phyloP scores from a whole-genome alignment of 2,113 vertebrate species.

The Ictalurus punctatus region DNA sequence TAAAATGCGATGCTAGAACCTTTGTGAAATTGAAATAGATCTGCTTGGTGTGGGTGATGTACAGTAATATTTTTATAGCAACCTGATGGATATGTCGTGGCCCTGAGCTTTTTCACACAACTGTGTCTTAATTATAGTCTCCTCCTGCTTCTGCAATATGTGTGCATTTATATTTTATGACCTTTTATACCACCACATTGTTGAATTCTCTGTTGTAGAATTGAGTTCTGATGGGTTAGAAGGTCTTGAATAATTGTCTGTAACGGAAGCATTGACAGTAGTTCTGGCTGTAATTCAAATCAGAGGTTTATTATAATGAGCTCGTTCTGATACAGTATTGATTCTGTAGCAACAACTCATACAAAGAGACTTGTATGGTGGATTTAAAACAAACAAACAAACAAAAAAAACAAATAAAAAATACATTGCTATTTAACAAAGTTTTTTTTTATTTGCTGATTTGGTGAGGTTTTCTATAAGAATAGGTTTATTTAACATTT shows the following conservation, averaged over 20 bases:
- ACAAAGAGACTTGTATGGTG: background rate
- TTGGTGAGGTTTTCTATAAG: too few relatives aligned
- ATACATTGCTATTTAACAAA: background rate
- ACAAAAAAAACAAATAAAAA: background rate
- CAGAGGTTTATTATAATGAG: background rate
- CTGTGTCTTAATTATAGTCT: conserved; percentile 29
- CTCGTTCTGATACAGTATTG: background rate
- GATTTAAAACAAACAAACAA: background rate
- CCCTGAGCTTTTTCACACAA: conserved; percentile 44
- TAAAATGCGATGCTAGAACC: conserved; percentile 30
- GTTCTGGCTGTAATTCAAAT: background rate
- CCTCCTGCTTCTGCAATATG: background rate
- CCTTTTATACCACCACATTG: background rate
- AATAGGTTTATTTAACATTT: background rate
- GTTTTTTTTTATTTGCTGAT: background rate
- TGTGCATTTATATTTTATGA: conserved; percentile 22
- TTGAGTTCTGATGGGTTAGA: background rate
- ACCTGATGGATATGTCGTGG: conserved; percentile 42
- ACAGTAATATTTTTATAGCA: conserved; percentile 38
- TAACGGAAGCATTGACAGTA: background rate
- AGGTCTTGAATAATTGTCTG: background rate
- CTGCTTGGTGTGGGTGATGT: conserved; percentile 28
- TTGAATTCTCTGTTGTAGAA: background rate
- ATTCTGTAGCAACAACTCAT: background rate
- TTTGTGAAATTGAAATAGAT: conserved; percentile 49